phyloP scores from a whole-genome alignment of 2,797 vertebrate genomes.

The Anomalospiza imberbis region DNA sequence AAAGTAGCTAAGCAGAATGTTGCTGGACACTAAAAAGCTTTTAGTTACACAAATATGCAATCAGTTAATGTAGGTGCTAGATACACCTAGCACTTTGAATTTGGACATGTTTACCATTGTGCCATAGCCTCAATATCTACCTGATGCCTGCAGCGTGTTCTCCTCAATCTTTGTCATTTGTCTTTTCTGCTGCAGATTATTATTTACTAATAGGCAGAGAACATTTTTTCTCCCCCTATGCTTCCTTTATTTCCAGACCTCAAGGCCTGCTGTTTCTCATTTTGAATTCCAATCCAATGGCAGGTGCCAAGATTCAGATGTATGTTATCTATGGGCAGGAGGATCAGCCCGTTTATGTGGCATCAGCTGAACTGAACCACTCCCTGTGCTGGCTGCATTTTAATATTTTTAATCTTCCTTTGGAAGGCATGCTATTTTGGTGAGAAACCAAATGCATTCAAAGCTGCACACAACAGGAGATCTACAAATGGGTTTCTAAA shows the following conservation, averaged over 20 bases:
- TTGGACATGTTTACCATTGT: not conserved
- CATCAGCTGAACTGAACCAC: not conserved
- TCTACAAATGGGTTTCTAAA: conserved; percentile 53
- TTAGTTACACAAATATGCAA: not conserved
- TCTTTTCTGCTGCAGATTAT: conserved; percentile 47
- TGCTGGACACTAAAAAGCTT: not conserved
- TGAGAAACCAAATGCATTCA: conserved; percentile 37
- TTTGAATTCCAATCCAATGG: conserved; percentile 45
- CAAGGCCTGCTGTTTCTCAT: conserved; percentile 44
- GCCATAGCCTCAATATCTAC: not conserved
- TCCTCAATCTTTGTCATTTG: not conserved
- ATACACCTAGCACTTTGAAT: not conserved
- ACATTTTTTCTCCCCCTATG: not conserved
- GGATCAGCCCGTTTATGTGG: not conserved
- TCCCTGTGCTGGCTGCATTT: conserved; percentile 42
- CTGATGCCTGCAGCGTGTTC: not conserved
- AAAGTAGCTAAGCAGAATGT: not conserved
- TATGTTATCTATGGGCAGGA: not conserved
- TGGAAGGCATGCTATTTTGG: conserved; percentile 48
- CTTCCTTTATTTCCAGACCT: conserved; percentile 47
- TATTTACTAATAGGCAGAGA: conserved; percentile 40
- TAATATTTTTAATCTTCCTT: conserved; percentile 50
- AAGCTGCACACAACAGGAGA: conserved; percentile 35
- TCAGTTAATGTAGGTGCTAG: not conserved
- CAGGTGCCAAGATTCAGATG: conserved; percentile 51